phyloP scores from a whole-genome alignment of 2,888 invertebrate genomes.

The Calameuta filiformis region DNA sequence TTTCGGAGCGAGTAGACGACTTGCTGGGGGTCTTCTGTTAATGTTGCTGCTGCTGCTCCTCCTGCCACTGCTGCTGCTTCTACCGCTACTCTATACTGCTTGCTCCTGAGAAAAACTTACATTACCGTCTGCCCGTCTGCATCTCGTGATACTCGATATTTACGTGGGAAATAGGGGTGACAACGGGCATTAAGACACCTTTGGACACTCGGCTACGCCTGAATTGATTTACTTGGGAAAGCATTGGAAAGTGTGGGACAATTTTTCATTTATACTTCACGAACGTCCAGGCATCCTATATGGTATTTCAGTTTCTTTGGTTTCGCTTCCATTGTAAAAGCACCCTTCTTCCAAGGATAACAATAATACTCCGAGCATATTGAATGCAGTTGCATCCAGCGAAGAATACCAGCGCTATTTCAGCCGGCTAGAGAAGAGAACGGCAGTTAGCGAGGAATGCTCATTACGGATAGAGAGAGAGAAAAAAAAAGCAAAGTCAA shows the following conservation, averaged over 20 bases:
- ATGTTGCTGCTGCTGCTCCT: constrained; percentile 21
- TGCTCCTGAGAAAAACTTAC: constrained; percentile 37
- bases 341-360: background rate
- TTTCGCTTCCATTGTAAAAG: background rate
- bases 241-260: background rate
- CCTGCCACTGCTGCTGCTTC: constrained; percentile 31
- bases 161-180: constrained; percentile 62
- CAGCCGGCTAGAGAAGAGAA: background rate
- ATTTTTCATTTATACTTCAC: background rate
- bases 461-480: background rate
- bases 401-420: background rate
- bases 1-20: constrained; percentile 43
- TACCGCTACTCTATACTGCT: constrained; percentile 14
- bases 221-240: background rate
- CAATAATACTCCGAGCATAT: background rate
- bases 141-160: constrained; percentile 52
- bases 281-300: background rate
- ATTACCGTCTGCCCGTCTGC: constrained; percentile 24
- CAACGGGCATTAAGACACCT: constrained; percentile 18
- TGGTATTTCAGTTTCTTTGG: background rate
- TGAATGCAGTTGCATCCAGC: background rate
- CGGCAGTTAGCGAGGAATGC: background rate
- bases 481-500: background rate
- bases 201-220: background rate
- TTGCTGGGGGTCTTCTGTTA: constrained; percentile 56